Conservation (phyloP, 2,113 vertebrate species). For the Diphyllodes magnificus region DNA sequence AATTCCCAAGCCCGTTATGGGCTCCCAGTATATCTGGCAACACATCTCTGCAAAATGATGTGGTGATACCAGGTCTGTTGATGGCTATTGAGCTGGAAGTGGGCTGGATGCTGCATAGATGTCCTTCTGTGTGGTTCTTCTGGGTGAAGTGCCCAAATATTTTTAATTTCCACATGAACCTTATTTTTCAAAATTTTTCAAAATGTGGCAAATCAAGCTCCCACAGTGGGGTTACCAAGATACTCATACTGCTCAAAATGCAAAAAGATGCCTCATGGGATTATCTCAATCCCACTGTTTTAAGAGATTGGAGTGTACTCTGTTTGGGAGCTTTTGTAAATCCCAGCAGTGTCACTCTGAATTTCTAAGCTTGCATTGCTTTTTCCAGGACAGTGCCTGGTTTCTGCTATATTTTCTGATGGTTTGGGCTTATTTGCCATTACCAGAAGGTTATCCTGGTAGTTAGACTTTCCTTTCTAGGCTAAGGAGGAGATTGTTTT, state of each 20-base stretch:
- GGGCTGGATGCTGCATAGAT: neutral
- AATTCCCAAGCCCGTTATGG: neutral
- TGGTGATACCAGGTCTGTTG: fast-evolving
- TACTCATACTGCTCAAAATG: neutral
- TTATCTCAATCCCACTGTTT: neutral
- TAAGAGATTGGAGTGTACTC: neutral
- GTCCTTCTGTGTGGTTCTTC: neutral
- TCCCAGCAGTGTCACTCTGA: neutral
- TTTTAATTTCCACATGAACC: neutral
- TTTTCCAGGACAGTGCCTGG: neutral
- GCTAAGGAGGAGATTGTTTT: constrained; percentile 29
- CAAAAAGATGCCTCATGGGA: neutral
- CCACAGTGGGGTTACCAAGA: neutral
- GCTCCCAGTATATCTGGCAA: neutral
- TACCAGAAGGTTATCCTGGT: neutral
- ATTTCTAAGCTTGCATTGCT: neutral
- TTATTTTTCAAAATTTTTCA: neutral
- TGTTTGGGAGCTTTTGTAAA: neutral
- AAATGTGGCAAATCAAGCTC: neutral
- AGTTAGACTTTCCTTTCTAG: constrained; percentile 3
- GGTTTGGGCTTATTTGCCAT: neutral
- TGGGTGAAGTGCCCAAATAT: neutral
- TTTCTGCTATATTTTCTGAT: neutral
- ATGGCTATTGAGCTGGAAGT: neutral
- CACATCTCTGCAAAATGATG: neutral